phyloP scores from a whole-genome alignment of 2,888 invertebrate genomes.

The Aphrophora alni region DNA sequence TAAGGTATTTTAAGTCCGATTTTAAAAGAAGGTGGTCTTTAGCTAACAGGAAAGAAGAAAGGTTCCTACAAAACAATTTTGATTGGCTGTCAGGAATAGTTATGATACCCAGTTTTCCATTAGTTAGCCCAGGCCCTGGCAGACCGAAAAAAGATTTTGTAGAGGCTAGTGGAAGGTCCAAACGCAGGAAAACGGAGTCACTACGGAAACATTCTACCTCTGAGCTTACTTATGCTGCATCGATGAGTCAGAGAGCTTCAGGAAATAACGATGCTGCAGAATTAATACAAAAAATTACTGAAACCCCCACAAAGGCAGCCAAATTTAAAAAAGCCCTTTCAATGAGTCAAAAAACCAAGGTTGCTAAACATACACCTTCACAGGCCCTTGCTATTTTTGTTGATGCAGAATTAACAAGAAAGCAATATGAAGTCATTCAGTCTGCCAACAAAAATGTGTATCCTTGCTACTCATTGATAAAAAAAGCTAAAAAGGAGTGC shows the following conservation, averaged over 20 bases:
- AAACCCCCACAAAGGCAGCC: not conserved
- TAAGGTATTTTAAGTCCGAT: too few species aligned
- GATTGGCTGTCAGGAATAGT: too few species aligned
- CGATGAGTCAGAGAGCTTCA: not conserved
- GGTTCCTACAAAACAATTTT: too few species aligned
- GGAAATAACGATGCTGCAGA: not conserved
- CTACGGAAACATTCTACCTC: not conserved
- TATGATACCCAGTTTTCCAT: too few species aligned
- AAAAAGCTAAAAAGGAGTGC: not conserved
- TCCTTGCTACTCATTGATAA: not conserved
- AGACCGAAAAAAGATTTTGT: not conserved
- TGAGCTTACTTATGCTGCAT: too few species aligned
- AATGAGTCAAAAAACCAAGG: not conserved
- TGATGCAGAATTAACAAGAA: not conserved
- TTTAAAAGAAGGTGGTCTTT: too few species aligned
- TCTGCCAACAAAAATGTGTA: not conserved
- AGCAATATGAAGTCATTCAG: not conserved
- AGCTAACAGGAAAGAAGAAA: too few species aligned
- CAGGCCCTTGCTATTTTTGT: not conserved
- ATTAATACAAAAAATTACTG: conserved; percentile 2
- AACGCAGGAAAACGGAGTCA: conserved; percentile 1
- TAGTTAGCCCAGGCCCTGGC: not conserved
- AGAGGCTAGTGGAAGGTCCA: not conserved
- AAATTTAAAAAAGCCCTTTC: not conserved
- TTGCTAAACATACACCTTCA: not conserved